Base-by-base conservation (phyloP, 53 echinoderm and acorn worm species). In the Henricia sp. region DNA sequence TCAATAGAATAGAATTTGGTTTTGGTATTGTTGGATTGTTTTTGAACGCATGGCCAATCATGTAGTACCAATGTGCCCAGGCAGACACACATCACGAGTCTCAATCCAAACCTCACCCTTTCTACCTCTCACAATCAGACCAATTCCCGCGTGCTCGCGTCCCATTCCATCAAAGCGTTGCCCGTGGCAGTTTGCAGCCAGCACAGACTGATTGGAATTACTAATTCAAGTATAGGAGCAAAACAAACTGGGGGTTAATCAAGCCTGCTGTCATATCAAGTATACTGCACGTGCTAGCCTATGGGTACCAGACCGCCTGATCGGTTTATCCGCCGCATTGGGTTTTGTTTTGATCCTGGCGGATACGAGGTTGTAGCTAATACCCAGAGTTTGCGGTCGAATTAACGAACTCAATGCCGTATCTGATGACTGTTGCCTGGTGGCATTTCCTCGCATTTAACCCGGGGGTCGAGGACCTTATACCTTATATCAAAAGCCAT, bases 361-460 rank as follows among this genome's bases (percentile, higher is more conserved):
- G 6, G 23, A 54, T 25, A 29, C n/a, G 37, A 28, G 51, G 54
- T 17, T 33, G 29, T 36, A 10, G 53, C 73, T 73, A 73, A 73
- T 73, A 53, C 73, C 24, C 53, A 38, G 38, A 19, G 17, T 55
- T 73, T 21, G 6, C 36, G 73, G 21, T 13, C 23, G 36, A 34
- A 73, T 73, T 73, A 73, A 52, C 73, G 52, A 55, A 73, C 73
- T 73, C 54, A 73, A 36, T n/a, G n/a, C 73, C 19, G 54, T 73
- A 73, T 54, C 54, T 35, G 54, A 13, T 73, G 73, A 54, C 64
- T 36, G 64, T 23, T 21, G 36, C 27, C 35, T 54, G 34, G 30
- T 26, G 54, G 21, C 29, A 32, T 71, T 34, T 25, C 19, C 42
- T 46, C 29, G 2, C 2, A 16, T 3, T 6, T 23, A 35, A 10